These are phyloP conservation scores for Eulimnadia texana DNA, from an alignment of 1,140 invertebrate species.

Conservation along the genomic window DNA sequence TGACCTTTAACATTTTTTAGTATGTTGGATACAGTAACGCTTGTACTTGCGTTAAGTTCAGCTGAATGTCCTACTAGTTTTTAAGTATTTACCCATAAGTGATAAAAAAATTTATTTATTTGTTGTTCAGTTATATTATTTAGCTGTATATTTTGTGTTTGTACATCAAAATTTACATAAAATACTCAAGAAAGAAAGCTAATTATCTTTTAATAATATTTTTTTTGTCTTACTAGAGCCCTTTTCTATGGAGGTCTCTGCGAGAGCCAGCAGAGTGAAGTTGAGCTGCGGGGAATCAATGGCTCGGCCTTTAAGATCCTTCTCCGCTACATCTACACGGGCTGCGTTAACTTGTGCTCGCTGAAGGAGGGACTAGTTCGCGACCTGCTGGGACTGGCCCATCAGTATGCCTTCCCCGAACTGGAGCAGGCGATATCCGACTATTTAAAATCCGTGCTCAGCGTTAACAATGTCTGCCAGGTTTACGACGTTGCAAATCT, in stretches of 20 bases:
- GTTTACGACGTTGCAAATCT: constrained; percentile 80
- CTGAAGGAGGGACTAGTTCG: constrained; percentile 73
- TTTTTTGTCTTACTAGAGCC: constrained; percentile 36
- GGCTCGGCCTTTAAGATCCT: constrained; percentile 76
- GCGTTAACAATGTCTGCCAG: constrained; percentile 75
- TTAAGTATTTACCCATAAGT: background rate
- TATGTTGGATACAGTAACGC: background rate
- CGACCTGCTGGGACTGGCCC: constrained; percentile 73
- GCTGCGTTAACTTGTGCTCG: constrained; percentile 64
- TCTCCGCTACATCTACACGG: constrained; percentile 90
- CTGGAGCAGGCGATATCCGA: constrained; percentile 82
- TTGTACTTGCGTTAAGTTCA: background rate
- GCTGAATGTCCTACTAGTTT: too few relatives aligned
- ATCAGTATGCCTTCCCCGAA: constrained; percentile 89
- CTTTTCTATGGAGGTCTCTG: constrained; percentile 80
- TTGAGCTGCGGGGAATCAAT: constrained; percentile 71
- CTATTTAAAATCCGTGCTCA: constrained; percentile 74
- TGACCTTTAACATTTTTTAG: background rate
- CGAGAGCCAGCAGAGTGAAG: constrained; percentile 66
- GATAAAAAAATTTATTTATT: background rate
- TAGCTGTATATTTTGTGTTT: background rate
- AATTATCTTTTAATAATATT: constrained; percentile 6
- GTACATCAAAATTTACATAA: too few relatives aligned
- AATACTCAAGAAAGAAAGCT: background rate
- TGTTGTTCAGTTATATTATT: background rate